These are phyloP conservation scores for Drosophila kambysellisi DNA, from an alignment of 2,888 invertebrate species.

Conservation along the genomic window DNA sequence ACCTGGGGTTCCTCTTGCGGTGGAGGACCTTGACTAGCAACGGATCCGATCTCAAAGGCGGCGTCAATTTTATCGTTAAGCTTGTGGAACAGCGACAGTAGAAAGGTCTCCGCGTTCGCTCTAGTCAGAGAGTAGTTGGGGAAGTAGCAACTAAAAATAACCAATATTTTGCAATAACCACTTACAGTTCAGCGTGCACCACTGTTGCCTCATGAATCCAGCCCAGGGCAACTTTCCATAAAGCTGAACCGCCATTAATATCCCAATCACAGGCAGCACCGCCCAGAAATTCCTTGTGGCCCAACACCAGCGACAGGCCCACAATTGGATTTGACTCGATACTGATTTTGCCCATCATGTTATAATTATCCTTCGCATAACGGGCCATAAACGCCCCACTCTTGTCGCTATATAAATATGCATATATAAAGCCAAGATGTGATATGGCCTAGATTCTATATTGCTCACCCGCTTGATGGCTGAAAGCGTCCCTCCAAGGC, in stretches of 20 bases:
- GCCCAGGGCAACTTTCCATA: constrained; percentile 96
- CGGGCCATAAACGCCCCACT: constrained; percentile 92
- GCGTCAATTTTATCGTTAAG: constrained; percentile 47
- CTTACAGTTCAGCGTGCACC: constrained; percentile 95
- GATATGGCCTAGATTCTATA: rapidly evolving
- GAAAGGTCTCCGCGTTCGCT: constrained; percentile 37
- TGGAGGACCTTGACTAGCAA: background rate
- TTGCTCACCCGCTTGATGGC: constrained; percentile 91
- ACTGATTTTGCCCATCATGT: constrained; percentile 92
- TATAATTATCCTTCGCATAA: constrained; percentile 91
- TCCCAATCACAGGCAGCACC: constrained; percentile 95
- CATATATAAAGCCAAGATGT: background rate
- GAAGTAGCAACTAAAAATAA: background rate
- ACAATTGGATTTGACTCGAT: constrained; percentile 92
- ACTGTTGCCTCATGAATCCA: constrained; percentile 94
- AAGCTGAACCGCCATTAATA: constrained; percentile 92
- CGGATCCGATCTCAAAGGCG: constrained; percentile 46
- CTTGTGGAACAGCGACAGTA: constrained; percentile 63
- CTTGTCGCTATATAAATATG: constrained; percentile 83
- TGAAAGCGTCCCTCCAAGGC: constrained; percentile 95
- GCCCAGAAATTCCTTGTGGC: constrained; percentile 95
- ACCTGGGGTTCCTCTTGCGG: background rate
- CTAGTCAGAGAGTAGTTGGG: constrained; percentile 26
- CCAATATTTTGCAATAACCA: background rate
- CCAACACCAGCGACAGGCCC: constrained; percentile 92